Percentiles rank a stretch among this genome's conserved stretches.
These are phyloP conservation scores for Nilaparvata lugens DNA, from an alignment of 1,140 invertebrate genomes.

Conservation along the genomic window DNA sequence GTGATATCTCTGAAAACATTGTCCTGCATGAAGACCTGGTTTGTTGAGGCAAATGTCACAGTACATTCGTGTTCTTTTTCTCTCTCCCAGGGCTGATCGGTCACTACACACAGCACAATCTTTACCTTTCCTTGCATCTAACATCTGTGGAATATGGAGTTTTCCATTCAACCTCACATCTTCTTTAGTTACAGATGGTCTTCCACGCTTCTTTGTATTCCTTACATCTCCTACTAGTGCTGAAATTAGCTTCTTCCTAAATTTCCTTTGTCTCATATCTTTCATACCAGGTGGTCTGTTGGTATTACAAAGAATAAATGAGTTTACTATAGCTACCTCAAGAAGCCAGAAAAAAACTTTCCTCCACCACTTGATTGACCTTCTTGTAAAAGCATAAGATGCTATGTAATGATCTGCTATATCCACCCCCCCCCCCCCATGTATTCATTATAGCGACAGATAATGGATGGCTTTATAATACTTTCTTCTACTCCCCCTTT, in stretches of 20 bases:
- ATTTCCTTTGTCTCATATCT: background rate
- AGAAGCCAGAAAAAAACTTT: conserved; percentile 7
- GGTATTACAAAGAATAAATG: background rate
- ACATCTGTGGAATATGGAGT: background rate
- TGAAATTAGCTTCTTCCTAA: background rate
- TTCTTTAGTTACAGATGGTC: background rate
- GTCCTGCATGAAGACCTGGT: background rate
- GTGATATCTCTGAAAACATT: background rate
- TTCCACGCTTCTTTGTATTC: background rate
- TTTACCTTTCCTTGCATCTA: background rate
- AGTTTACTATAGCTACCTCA: background rate
- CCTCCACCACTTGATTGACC: background rate
- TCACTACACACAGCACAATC: conserved; percentile 1
- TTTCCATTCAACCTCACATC: background rate
- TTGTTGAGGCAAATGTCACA: conserved; percentile 1
- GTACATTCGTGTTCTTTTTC: conserved; percentile 3
- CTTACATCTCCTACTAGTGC: background rate
- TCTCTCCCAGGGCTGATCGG: background rate
- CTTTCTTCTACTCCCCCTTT: conserved; percentile 6
- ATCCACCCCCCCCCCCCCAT: conserved; percentile 1
- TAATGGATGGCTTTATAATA: conserved; percentile 2
- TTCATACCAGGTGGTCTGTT: background rate
- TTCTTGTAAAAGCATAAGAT: background rate
- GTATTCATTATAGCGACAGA: conserved; percentile 2
- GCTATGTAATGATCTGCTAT: background rate